Percentiles rank a stretch among this genome's conserved stretches.
These are phyloP conservation scores for Toxostoma redivivum DNA, from an alignment of 2,113 vertebrate genomes.

Conservation along the genomic window DNA sequence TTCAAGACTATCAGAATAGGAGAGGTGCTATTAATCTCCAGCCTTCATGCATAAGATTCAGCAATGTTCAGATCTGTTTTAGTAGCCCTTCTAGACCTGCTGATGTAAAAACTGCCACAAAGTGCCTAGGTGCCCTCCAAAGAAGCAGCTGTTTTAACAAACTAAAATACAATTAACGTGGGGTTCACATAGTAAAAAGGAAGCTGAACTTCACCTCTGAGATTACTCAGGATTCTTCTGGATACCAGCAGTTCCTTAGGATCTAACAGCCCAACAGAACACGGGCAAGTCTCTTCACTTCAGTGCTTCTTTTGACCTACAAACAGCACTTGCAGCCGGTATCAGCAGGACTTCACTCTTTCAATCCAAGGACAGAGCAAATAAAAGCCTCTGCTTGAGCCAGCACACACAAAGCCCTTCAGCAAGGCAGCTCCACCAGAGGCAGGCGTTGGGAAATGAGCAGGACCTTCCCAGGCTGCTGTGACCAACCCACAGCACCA, in stretches of 20 bases:
- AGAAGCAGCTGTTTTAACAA: not conserved
- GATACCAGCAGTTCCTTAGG: not conserved
- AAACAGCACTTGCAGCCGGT: accelerated
- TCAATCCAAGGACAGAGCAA: not conserved
- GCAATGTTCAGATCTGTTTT: not conserved
- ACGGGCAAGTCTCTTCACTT: not conserved
- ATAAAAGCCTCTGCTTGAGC: not conserved
- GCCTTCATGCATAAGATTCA: not conserved
- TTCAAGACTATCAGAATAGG: not conserved
- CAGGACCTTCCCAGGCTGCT: not conserved
- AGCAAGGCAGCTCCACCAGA: not conserved
- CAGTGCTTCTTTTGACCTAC: not conserved
- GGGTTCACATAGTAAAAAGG: not conserved
- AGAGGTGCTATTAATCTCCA: not conserved
- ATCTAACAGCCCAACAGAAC: not conserved
- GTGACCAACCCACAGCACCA: not conserved
- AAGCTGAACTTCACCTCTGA: not conserved
- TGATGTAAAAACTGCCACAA: not conserved
- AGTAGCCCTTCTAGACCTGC: not conserved
- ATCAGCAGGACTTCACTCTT: not conserved
- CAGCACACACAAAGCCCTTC: not conserved
- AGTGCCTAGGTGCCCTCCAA: not conserved
- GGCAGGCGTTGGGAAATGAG: not conserved
- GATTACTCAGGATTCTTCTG: not conserved
- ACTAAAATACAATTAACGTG: not conserved